Conservation (phyloP, 2,888 invertebrate species). For the Chymomyza procnemis region DNA sequence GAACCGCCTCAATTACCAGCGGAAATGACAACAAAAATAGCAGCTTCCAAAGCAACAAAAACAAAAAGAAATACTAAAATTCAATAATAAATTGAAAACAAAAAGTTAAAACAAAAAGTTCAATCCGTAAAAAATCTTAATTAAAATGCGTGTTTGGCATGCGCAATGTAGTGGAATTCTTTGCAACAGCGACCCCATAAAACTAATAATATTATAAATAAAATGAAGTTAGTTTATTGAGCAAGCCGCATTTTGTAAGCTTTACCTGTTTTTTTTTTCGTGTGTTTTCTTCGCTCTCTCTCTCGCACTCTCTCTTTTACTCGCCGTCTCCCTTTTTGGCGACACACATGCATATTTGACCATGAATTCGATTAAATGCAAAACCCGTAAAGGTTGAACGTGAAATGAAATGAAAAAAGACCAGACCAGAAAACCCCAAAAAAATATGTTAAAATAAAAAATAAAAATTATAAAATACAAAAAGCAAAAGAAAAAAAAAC, state of each 20-base stretch:
- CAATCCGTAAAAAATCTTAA: slow-evolving; percentile 24
- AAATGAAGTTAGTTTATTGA: slow-evolving; percentile 55
- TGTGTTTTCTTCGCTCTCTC: slow-evolving; percentile 20
- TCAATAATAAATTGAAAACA: no score
- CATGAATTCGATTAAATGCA: slow-evolving; percentile 69
- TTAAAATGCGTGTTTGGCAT: slow-evolving; percentile 52
- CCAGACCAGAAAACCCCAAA: not conserved
- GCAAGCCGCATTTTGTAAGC: slow-evolving; percentile 56
- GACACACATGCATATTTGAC: slow-evolving; percentile 63
- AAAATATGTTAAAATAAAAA: slow-evolving; percentile 23
- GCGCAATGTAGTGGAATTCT: slow-evolving; percentile 6
- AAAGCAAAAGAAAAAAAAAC: slow-evolving; percentile 44
- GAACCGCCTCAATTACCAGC: slow-evolving; percentile 18
- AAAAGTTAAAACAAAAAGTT: not conserved
- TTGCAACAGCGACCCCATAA: slow-evolving; percentile 46
- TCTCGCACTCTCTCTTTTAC: no score
- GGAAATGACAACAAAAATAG: slow-evolving; percentile 37
- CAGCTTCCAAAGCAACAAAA: not conserved
- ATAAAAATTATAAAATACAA: no score
- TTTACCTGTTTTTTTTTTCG: slow-evolving; percentile 44
- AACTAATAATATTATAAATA: not conserved
- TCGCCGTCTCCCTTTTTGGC: slow-evolving; percentile 44
- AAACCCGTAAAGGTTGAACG: slow-evolving; percentile 50
- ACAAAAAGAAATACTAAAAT: no score
- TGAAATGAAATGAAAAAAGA: slow-evolving; percentile 41